Conservation (phyloP, 2,797 vertebrate genomes). For the Falco novaeseelandiae region DNA sequence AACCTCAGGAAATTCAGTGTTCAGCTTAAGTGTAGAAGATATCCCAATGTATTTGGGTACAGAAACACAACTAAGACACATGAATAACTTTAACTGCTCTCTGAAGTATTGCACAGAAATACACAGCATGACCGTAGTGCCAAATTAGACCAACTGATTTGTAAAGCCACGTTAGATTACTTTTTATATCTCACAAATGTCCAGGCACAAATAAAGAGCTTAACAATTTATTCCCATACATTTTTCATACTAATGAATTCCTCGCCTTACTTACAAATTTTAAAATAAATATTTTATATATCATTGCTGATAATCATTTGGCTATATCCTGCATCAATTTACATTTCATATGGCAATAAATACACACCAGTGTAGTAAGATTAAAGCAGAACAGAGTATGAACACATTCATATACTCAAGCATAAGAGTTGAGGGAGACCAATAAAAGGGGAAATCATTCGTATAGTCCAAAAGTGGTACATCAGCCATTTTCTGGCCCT, state of each 20-base stretch:
- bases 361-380: not conserved
- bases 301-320: not conserved
- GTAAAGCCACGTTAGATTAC: not conserved
- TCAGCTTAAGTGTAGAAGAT: not conserved
- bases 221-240: not conserved
- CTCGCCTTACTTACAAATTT: not conserved
- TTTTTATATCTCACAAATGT: not conserved
- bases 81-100: not conserved
- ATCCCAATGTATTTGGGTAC: not conserved
- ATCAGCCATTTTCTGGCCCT: not conserved
- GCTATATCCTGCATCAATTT: not conserved
- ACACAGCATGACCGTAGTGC: not conserved
- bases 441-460: not conserved
- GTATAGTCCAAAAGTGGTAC: not conserved
- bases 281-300: not conserved
- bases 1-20: not conserved
- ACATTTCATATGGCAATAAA: not conserved
- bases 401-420: not conserved
- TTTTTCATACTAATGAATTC: slow-evolving; percentile 8
- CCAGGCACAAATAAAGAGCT: not conserved
- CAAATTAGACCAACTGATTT: not conserved
- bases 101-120: not conserved
- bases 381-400: not conserved
- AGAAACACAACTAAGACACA: not conserved
- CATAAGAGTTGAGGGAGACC: not conserved